These are phyloP conservation scores for Daphoenositta chrysoptera DNA, from an alignment of 2,113 vertebrate species.

Conservation along the genomic window DNA sequence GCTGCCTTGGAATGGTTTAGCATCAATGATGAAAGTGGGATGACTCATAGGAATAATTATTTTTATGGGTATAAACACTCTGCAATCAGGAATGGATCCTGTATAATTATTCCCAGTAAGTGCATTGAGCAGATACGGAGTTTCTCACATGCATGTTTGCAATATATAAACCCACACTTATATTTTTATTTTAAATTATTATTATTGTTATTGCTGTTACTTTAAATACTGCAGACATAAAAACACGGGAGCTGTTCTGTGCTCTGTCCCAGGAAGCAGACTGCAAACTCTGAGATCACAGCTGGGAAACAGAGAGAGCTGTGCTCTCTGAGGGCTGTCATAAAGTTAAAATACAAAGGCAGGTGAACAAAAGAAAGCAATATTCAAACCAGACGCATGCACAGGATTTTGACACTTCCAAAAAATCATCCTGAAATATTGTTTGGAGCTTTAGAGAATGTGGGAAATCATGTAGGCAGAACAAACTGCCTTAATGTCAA, in stretches of 20 bases:
- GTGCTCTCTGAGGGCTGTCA: not conserved
- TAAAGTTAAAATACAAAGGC: not conserved
- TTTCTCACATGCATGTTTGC: not conserved
- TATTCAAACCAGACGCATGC: not conserved
- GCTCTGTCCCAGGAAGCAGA: not conserved
- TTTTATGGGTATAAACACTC: not conserved
- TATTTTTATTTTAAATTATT: not conserved
- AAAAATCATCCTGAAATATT: not conserved
- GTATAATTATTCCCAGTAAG: not conserved
- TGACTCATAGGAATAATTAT: not conserved
- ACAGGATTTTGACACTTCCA: not conserved
- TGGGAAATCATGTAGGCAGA: not conserved
- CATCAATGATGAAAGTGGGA: not conserved
- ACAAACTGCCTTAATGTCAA: not conserved
- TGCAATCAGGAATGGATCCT: not conserved
- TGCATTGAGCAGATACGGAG: not conserved
- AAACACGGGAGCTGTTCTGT: not conserved
- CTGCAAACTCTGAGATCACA: not conserved
- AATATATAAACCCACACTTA: not conserved
- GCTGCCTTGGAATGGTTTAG: not conserved
- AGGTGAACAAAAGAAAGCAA: not conserved
- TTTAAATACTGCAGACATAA: not conserved
- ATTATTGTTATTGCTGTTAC: not conserved
- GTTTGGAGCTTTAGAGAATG: not conserved
- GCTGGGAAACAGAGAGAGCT: not conserved